Evolutionary conservation across 2,797 vertebrate genomes (phyloP).

Genomic region (Sebastes cheni): DNA sequence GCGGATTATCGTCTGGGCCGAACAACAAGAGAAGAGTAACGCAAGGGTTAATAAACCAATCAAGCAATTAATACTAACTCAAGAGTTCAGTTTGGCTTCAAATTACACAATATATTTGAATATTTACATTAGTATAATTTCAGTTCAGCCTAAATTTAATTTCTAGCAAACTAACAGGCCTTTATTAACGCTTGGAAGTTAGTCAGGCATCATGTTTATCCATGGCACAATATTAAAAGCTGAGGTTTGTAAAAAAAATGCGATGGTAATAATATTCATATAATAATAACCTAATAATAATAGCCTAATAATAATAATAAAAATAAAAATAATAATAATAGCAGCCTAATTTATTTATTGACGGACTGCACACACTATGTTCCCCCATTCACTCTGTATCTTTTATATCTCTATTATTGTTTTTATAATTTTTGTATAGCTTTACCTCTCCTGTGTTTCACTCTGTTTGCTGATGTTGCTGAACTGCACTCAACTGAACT

Average conservation of each 20-base stretch:
- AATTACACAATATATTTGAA: neutral
- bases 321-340: neutral
- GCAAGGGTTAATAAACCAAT: neutral
- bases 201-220: neutral
- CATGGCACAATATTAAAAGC: neutral
- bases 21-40: neutral
- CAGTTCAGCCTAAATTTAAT: neutral
- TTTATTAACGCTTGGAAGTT: neutral
- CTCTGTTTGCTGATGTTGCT: too few species aligned
- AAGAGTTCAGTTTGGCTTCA: neutral
- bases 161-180: neutral
- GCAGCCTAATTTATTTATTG: neutral
- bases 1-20: neutral
- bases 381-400: too few species aligned
- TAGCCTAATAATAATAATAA: too few species aligned
- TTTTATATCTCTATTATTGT: too few species aligned
- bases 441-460: too few species aligned
- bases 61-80: neutral
- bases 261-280: neutral
- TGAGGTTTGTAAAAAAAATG: neutral
- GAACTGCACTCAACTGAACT: accelerated
- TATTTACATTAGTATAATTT: neutral
- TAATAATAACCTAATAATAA: neutral
- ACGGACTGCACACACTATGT: too few species aligned
- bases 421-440: too few species aligned